Percentiles rank a stretch among this genome's conserved stretches.
Conservation (phyloP, 2,113 vertebrate species). For the Rhinolophus sinicus region DNA sequence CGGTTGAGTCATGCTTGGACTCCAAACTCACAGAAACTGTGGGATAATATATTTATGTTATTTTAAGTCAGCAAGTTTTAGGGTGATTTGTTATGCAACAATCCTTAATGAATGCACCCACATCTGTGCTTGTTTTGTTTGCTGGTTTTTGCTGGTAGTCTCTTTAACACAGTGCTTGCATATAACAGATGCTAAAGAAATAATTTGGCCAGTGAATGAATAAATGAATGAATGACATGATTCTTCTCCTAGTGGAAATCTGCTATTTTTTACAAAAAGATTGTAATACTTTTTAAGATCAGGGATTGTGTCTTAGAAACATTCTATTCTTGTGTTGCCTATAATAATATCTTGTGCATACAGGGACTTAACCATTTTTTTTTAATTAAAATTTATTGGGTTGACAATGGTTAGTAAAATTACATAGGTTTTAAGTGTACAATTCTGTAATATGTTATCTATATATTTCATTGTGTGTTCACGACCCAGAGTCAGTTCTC, state of each 20-base stretch:
- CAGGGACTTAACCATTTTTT: constrained; percentile 19
- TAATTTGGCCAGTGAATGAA: neutral
- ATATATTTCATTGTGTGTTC: no score
- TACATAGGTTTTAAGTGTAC: no score
- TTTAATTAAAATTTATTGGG: no score
- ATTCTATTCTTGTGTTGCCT: neutral
- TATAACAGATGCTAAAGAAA: neutral
- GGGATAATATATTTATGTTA: neutral
- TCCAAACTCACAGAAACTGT: neutral
- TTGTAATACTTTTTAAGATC: neutral
- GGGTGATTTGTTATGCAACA: neutral
- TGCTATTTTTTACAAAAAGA: neutral
- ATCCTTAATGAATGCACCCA: neutral
- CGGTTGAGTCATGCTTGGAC: neutral
- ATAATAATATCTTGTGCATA: neutral
- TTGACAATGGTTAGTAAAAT: no score
- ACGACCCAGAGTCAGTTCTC: no score
- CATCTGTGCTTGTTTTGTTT: neutral
- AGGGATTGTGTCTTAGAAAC: neutral
- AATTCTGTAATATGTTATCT: no score
- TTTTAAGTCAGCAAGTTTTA: neutral
- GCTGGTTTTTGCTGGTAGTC: neutral
- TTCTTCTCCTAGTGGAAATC: neutral
- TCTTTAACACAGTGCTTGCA: neutral
- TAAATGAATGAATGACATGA: neutral